Evolutionary conservation across 2,888 invertebrate species (phyloP).

Genomic region (Nomada goodeniana): DNA sequence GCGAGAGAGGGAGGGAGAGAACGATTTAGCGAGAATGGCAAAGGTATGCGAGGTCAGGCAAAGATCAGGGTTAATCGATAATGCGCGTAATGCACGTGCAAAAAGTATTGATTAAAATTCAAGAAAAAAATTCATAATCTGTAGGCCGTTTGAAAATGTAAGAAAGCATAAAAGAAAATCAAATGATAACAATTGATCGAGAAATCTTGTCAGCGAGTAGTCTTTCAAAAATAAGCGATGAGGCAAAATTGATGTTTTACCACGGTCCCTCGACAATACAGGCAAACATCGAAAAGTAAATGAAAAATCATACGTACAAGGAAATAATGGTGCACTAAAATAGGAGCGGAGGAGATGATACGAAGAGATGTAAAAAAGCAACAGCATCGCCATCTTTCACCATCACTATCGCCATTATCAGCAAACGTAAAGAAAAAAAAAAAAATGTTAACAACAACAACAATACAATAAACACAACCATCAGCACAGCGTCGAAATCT

Average conservation of each 20-base stretch:
- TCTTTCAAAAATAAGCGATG: constrained; percentile 40
- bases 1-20: not conserved
- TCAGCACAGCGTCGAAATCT: constrained; percentile 76
- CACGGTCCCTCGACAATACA: constrained; percentile 73
- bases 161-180: not conserved
- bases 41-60: not conserved
- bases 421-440: constrained; percentile 47
- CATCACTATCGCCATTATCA: constrained; percentile 66
- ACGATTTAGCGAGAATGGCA: constrained; percentile 25
- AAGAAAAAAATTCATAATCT: not conserved
- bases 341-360: constrained; percentile 62
- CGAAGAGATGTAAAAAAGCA: constrained; percentile 56
- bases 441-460: constrained; percentile 65
- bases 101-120: not conserved
- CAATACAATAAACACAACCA: constrained; percentile 71
- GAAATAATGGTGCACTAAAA: constrained; percentile 68
- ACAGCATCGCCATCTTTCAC: constrained; percentile 62
- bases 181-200: not conserved
- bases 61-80: constrained; percentile 16
- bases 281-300: constrained; percentile 59
- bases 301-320: constrained; percentile 15
- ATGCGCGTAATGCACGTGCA: constrained; percentile 4
- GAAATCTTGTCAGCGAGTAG: not conserved
- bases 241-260: constrained; percentile 41
- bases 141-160: not conserved